Conservation (phyloP, 2,113 vertebrate species). For the Polypterus senegalus region DNA sequence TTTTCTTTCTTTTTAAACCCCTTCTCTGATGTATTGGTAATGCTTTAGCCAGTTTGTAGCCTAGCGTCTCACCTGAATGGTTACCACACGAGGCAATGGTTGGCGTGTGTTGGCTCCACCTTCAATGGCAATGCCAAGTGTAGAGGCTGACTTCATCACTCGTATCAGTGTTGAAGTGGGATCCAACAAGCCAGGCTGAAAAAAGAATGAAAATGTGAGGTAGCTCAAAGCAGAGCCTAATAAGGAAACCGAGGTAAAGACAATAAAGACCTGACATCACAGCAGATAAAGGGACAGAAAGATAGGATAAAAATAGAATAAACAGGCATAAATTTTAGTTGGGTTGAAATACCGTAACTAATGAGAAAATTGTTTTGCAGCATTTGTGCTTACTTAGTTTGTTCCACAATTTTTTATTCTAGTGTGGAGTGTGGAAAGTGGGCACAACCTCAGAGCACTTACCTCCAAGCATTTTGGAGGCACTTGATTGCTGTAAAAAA, state of each 20-base stretch:
- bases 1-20: constrained; percentile 12
- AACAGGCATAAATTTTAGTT: too few relatives aligned
- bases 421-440: too few relatives aligned
- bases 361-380: too few relatives aligned
- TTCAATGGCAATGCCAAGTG: constrained; percentile 91
- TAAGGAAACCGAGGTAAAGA: neutral
- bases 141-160: constrained; percentile 77
- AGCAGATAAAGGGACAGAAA: neutral
- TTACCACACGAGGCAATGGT: constrained; percentile 89
- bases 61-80: constrained; percentile 71
- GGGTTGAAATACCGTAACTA: too few relatives aligned
- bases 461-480: too few relatives aligned
- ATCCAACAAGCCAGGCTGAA: constrained; percentile 79
- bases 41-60: neutral
- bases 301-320: neutral
- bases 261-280: neutral
- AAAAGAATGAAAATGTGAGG: constrained; percentile 6
- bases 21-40: constrained; percentile 16
- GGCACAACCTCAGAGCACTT: too few relatives aligned
- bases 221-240: neutral
- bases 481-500: too few relatives aligned
- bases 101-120: constrained; percentile 93
- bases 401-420: too few relatives aligned
- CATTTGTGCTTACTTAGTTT: too few relatives aligned
- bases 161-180: constrained; percentile 77